Evolutionary conservation across 2,113 vertebrate species (phyloP).

Genomic region (Tragelaphus imberbis): DNA sequence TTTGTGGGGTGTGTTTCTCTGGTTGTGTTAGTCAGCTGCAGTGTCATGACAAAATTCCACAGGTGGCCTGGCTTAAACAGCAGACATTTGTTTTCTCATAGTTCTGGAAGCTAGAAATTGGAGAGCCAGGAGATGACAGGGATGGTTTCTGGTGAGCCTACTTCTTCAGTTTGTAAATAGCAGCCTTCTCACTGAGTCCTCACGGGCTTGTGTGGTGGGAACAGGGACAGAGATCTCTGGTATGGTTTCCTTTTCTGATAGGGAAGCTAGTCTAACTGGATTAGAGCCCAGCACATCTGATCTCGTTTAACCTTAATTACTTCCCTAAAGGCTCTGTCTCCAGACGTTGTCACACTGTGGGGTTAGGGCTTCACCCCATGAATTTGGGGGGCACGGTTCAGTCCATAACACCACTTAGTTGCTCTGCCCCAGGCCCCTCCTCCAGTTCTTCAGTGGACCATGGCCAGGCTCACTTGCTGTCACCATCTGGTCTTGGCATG

Average conservation of each 20-base stretch:
- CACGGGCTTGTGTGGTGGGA: background rate
- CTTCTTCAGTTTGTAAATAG: background rate
- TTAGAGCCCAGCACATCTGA: background rate
- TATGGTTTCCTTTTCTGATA: background rate
- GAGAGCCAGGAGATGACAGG: background rate
- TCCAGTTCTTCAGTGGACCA: background rate
- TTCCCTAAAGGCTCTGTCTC: background rate
- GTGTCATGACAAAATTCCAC: background rate
- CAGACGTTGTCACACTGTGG: background rate
- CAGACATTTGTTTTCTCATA: background rate
- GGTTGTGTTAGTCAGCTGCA: background rate
- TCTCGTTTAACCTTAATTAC: background rate
- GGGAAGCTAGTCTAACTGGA: background rate
- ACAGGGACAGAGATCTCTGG: background rate
- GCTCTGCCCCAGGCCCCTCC: accelerated
- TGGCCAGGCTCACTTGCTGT: background rate
- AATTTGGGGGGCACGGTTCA: background rate
- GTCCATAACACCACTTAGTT: background rate
- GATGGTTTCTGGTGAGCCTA: background rate
- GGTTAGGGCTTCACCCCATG: background rate
- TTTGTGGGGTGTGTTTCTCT: background rate
- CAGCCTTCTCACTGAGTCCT: background rate
- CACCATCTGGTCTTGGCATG: background rate
- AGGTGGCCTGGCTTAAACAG: background rate
- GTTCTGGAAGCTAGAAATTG: background rate